Percentiles rank a stretch among this genome's conserved stretches.
Conservation (phyloP, 2,888 invertebrate species). For the Amphipyra tragopoginis region DNA sequence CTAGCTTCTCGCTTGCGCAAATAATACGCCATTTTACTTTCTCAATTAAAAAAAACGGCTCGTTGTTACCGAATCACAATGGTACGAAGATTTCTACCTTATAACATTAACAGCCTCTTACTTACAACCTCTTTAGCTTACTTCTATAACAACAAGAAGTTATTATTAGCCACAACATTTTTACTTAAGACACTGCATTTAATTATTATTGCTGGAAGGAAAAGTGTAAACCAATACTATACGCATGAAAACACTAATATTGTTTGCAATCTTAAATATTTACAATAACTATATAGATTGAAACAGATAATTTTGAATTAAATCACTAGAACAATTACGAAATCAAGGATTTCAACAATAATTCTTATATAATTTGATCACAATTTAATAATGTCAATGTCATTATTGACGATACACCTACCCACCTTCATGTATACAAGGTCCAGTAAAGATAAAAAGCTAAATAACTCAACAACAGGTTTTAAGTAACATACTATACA, state of each 20-base stretch:
- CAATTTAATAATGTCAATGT: slow-evolving; percentile 41
- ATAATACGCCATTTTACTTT: slow-evolving; percentile 32
- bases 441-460: slow-evolving; percentile 43
- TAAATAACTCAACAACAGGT: slow-evolving; percentile 48
- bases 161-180: slow-evolving; percentile 80
- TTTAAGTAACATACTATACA: slow-evolving; percentile 35
- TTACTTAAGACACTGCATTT: slow-evolving; percentile 80
- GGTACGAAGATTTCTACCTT: slow-evolving; percentile 67
- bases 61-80: slow-evolving; percentile 37
- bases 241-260: slow-evolving; percentile 22
- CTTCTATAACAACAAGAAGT: slow-evolving; percentile 69
- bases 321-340: slow-evolving; percentile 15
- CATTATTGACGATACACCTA: slow-evolving; percentile 14
- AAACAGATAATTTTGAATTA: slow-evolving; percentile 9
- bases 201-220: slow-evolving; percentile 73
- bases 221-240: slow-evolving; percentile 31
- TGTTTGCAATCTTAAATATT: slow-evolving; percentile 19
- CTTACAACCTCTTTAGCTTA: slow-evolving; percentile 78
- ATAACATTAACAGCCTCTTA: slow-evolving; percentile 79
- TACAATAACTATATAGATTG: slow-evolving; percentile 17
- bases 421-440: slow-evolving; percentile 32
- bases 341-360: slow-evolving; percentile 25
- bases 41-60: slow-evolving; percentile 4
- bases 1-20: slow-evolving; percentile 23
- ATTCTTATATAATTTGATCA: slow-evolving; percentile 53